Conservation (phyloP, 2,113 vertebrate species). For the Gorsachius goisagi region DNA sequence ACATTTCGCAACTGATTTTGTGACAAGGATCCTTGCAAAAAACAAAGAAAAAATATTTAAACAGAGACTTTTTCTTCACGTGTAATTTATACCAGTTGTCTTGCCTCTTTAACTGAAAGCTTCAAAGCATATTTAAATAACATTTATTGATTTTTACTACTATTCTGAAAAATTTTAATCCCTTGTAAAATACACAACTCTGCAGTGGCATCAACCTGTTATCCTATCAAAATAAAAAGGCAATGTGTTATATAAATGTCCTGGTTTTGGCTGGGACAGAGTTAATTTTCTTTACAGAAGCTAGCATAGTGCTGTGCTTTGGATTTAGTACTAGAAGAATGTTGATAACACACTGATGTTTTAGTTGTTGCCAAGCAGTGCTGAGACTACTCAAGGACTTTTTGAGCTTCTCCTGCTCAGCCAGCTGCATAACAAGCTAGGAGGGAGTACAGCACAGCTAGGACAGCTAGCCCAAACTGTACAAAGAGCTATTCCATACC, state of each 20-base stretch:
- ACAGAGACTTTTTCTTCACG: background rate
- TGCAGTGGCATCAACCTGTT: background rate
- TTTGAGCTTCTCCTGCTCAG: too few species aligned
- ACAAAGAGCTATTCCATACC: too few species aligned
- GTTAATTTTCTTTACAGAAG: too few species aligned
- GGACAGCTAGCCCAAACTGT: too few species aligned
- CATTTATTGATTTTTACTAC: background rate
- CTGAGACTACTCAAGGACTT: too few species aligned
- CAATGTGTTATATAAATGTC: background rate
- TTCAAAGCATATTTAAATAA: background rate
- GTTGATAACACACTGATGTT: too few species aligned
- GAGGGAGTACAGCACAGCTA: too few species aligned
- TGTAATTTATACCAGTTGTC: background rate
- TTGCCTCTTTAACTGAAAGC: background rate
- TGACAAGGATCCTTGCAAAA: constrained; percentile 61
- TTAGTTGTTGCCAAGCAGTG: too few species aligned
- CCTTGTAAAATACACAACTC: background rate
- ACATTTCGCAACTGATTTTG: constrained; percentile 39
- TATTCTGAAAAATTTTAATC: background rate
- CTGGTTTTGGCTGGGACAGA: too few species aligned
- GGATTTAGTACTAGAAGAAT: too few species aligned
- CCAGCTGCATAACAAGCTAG: too few species aligned
- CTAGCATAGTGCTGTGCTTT: too few species aligned
- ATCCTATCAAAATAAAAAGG: background rate
- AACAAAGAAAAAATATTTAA: constrained; percentile 34